phyloP scores from a whole-genome alignment of 2,113 vertebrate genomes.

The Phylloscopus trochilus region DNA sequence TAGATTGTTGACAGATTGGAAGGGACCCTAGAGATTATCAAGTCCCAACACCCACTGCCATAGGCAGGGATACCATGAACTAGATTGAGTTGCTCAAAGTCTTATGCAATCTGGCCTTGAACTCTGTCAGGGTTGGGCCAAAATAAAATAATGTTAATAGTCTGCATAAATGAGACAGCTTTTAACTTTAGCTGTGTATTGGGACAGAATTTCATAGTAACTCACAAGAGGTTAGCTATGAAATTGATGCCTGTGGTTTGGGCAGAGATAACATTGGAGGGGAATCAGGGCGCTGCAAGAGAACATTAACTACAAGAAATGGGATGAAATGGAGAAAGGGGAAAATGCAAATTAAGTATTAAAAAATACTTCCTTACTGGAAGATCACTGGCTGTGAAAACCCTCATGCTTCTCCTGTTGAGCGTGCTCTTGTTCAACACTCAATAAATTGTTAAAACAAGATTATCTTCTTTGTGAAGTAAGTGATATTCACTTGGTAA shows the following conservation, averaged over 20 bases:
- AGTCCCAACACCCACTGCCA: not conserved
- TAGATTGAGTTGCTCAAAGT: not conserved
- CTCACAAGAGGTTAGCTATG: not conserved
- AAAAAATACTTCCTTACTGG: not conserved
- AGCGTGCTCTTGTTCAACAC: not conserved
- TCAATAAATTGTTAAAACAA: not conserved
- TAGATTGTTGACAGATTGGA: not conserved
- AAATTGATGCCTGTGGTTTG: accelerated
- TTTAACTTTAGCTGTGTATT: not conserved
- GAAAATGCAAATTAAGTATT: not conserved
- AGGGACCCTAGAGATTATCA: not conserved
- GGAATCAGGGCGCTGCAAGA: not conserved
- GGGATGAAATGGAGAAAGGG: not conserved
- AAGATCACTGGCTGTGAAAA: not conserved
- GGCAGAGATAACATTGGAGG: not conserved
- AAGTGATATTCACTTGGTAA: not conserved
- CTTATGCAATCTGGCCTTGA: not conserved
- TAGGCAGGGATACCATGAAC: not conserved
- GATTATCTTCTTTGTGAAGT: not conserved
- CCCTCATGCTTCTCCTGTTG: not conserved
- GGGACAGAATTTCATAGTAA: not conserved
- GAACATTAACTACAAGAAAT: not conserved
- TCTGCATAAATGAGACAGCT: not conserved
- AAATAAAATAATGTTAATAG: not conserved
- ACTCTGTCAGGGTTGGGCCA: not conserved